Percentiles rank a stretch among this genome's conserved stretches.
phyloP scores from a whole-genome alignment of 2,888 invertebrate genomes.

The Drosophila parthenogenetica region DNA sequence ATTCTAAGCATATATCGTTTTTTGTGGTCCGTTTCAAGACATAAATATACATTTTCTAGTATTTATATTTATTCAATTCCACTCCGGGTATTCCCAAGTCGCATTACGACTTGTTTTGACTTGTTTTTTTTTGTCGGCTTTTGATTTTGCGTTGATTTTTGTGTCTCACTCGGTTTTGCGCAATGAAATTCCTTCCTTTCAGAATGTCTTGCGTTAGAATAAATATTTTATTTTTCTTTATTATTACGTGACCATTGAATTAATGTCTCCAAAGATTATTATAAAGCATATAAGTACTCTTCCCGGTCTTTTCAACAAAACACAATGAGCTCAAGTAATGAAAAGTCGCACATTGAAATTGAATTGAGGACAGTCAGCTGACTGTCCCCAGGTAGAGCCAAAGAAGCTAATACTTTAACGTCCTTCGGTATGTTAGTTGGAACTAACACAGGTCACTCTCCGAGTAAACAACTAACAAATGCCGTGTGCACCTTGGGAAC shows the following conservation, averaged over 20 bases:
- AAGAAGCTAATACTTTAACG: too few relatives aligned
- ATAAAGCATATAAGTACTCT: not conserved
- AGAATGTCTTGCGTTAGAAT: slow-evolving; percentile 46
- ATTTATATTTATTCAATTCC: too few relatives aligned
- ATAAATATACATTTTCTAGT: too few relatives aligned
- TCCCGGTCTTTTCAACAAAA: slow-evolving; percentile 39
- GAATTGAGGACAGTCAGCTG: not conserved
- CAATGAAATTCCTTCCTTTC: slow-evolving; percentile 54
- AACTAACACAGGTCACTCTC: slow-evolving; percentile 43
- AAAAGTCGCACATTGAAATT: not conserved
- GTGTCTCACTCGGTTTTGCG: slow-evolving; percentile 40
- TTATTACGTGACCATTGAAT: slow-evolving; percentile 67
- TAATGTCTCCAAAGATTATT: slow-evolving; percentile 46
- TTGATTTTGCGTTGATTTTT: slow-evolving; percentile 7
- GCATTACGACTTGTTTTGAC: too few relatives aligned
- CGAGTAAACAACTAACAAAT: slow-evolving; percentile 39
- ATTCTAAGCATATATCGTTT: too few relatives aligned
- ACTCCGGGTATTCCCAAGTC: too few relatives aligned
- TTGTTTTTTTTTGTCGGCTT: slow-evolving; percentile 4
- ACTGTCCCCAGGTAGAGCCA: slow-evolving; percentile 7
- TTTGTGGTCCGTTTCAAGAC: too few relatives aligned
- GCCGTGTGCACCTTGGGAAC: slow-evolving; percentile 59
- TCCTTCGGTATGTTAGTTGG: slow-evolving; percentile 40
- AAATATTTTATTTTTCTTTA: slow-evolving; percentile 29
- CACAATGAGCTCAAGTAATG: slow-evolving; percentile 44